Percentiles rank a stretch among this genome's conserved stretches.
Conservation (phyloP, 2,888 invertebrate species). For the Aphrophora alni region DNA sequence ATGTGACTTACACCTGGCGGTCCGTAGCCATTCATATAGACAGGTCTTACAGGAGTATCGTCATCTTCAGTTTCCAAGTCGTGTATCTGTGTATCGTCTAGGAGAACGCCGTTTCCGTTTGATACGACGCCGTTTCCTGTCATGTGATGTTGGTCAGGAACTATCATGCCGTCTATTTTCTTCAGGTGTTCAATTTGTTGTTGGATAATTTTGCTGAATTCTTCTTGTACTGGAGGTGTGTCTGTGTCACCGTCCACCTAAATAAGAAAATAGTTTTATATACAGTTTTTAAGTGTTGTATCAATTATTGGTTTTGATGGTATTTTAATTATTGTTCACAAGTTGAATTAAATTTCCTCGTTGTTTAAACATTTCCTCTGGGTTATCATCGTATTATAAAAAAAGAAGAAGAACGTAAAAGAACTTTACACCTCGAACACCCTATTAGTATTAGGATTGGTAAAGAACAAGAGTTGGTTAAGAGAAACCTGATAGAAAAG, state of each 20-base stretch:
- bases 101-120: slow-evolving; percentile 41
- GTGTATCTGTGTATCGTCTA: slow-evolving; percentile 46
- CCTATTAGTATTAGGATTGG: no score
- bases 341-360: no score
- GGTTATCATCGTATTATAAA: no score
- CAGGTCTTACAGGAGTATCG: slow-evolving; percentile 12
- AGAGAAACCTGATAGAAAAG: no score
- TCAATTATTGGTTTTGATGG: no score
- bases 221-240: slow-evolving; percentile 75
- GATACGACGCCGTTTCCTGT: slow-evolving; percentile 22
- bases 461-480: no score
- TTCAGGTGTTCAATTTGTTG: slow-evolving; percentile 63
- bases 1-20: slow-evolving; percentile 42
- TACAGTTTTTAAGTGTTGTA: no score
- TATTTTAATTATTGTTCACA: no score
- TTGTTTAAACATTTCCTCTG: no score
- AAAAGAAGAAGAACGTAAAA: no score
- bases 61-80: slow-evolving; percentile 50
- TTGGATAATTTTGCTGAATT: slow-evolving; percentile 73
- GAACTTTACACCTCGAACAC: no score
- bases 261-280: no score
- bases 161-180: slow-evolving; percentile 45
- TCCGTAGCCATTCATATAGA: slow-evolving; percentile 43
- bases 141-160: slow-evolving; percentile 38
- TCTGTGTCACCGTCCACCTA: slow-evolving; percentile 90